Percentiles rank a stretch among this genome's conserved stretches.
phyloP scores from a whole-genome alignment of 2,888 invertebrate species.

The Acanthococcus lagerstroemiae region DNA sequence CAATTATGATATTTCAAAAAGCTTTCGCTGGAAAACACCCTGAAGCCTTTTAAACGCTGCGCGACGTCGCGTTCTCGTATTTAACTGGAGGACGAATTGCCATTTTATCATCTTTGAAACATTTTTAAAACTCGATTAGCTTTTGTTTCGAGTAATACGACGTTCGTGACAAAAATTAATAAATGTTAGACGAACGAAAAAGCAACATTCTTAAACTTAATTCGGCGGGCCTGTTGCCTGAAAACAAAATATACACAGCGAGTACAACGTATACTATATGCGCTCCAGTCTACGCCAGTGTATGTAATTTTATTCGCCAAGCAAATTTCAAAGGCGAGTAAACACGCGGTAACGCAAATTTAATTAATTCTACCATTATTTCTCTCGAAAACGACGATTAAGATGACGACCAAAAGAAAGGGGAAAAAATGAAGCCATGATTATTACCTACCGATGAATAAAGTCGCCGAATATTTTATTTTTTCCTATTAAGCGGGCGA shows the following conservation, averaged over 20 bases:
- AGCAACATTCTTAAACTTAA: not conserved
- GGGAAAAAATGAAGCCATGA: too few relatives aligned
- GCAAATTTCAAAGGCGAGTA: not conserved
- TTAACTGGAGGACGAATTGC: not conserved
- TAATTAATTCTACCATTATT: not conserved
- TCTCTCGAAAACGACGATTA: not conserved
- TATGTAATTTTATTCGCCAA: too few relatives aligned
- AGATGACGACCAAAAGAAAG: not conserved
- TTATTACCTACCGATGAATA: too few relatives aligned
- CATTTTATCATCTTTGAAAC: not conserved
- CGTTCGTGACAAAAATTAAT: not conserved
- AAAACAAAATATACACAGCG: too few relatives aligned
- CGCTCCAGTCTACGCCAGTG: too few relatives aligned
- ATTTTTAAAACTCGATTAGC: not conserved
- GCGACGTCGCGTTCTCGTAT: not conserved
- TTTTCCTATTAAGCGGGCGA: too few relatives aligned
- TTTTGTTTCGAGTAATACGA: not conserved
- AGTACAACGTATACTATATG: too few relatives aligned
- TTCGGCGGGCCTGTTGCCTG: too few relatives aligned
- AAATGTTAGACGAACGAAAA: not conserved
- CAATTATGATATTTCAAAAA: not conserved
- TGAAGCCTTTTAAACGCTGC: not conserved
- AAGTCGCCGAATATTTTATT: too few relatives aligned
- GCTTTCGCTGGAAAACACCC: not conserved
- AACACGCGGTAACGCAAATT: not conserved